Base-by-base conservation (phyloP, 35 echinoderm and acorn worm species). In the Patiria miniata region DNA sequence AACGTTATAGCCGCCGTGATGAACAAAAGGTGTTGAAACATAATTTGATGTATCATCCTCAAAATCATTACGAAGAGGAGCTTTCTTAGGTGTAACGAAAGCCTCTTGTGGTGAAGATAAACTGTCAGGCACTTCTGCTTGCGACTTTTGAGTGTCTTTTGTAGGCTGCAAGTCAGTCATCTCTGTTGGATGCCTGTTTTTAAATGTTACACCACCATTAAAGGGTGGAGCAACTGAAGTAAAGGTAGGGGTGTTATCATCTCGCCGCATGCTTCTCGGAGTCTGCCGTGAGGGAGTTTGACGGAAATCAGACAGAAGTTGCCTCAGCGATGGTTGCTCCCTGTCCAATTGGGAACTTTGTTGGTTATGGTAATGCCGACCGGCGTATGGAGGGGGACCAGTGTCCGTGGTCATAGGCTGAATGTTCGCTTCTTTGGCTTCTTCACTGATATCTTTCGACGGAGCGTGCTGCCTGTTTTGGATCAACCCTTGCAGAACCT, bases 281-380 rank as follows among this genome's bases (percentile, higher is more conserved):
- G 42, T 47, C 42, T 47, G 42, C 42, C 12, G 42, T 47, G 65
- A 34, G 65, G 8, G 29, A 73, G 15, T 36, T 23, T 73, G 30
- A 32, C 65, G 26, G 65, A 73, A 73, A 28, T 73, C 65, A 73
- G 65, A 73, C 29, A 73, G 65, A 34, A 73, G 65, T 23, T 73
- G 65, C 34, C 26, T 73, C 65, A 73, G 65, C 0, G 65, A 73
- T 0, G 65, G 29, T 73, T 6, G 65, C 14, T 9, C 26, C 2
- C 15, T 30, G 65, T 73, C 65, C 14, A 12, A 10, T 28, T 2
- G 65, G 26, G 26, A 32, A 15, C 29, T 23, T 73, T 22, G 65
- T 30, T 28, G 26, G 0, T 2, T 2, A 5, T 1, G 14, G 8
- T 10, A 26, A 0, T 0, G 15, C 23, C 21, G 18, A 69, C 6